A percentile compares a stretch with the other conserved stretches of the same genome.
phyloP scores from a whole-genome alignment of 2,797 vertebrate species.

The Lagodon rhomboides region DNA sequence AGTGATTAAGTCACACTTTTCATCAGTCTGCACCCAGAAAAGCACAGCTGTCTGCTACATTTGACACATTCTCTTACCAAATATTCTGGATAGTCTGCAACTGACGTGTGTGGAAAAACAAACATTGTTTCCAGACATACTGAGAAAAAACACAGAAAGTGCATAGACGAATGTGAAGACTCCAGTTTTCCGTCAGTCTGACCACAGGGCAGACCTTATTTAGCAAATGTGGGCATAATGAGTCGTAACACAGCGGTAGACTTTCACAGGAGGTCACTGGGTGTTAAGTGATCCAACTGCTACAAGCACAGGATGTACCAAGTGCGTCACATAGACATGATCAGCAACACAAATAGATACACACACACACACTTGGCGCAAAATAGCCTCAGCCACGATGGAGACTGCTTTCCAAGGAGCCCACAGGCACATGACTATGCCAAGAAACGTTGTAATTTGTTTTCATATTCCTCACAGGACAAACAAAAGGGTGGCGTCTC shows the following conservation, averaged over 20 bases:
- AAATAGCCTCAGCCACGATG: not conserved
- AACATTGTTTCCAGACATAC: constrained; percentile 10
- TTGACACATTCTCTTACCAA: not conserved
- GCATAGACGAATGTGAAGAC: not conserved
- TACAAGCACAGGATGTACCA: constrained; percentile 48
- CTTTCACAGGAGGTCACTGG: constrained; percentile 28
- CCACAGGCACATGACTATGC: constrained; percentile 7
- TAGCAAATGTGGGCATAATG: constrained; percentile 8
- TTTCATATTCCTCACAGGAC: constrained; percentile 34
- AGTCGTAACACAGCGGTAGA: not conserved
- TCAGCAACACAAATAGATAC: constrained; percentile 45
- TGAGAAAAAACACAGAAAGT: not conserved
- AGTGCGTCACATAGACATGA: constrained; percentile 54
- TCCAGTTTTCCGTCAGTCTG: constrained; percentile 14
- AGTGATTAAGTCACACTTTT: not conserved
- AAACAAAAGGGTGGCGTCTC: constrained; percentile 42
- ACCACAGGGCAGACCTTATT: constrained; percentile 17
- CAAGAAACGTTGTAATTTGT: constrained; percentile 41
- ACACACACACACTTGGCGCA: constrained; percentile 18
- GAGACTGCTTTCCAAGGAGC: constrained; percentile 30
- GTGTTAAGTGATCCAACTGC: constrained; percentile 41
- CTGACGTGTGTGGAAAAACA: constrained; percentile 22
- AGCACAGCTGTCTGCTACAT: not conserved
- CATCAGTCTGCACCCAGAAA: not conserved
- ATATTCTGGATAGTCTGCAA: constrained; percentile 13